Base-by-base conservation (phyloP, 2,113 vertebrate species). In the Halichoerus grypus region DNA sequence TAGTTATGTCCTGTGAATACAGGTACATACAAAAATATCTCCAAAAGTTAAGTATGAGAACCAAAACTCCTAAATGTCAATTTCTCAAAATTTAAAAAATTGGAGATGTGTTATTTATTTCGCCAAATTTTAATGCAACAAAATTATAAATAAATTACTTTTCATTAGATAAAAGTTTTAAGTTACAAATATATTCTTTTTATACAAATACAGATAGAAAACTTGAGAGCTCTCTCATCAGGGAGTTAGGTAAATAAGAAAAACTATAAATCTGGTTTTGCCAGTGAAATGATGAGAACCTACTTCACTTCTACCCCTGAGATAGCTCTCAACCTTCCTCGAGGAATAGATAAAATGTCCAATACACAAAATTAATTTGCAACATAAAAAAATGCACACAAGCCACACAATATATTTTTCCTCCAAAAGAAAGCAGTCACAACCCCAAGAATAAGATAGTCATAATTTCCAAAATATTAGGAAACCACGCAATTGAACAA, bases 401-500 rank as follows among this genome's bases (percentile, higher is more conserved):
- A 89, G 63, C n/a, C 21, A 71, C 19, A 97, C 4, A 95, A 86
- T 57, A 19, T 36, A 94, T 42, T 76, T 91, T 88, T 90, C 39
- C 46, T 92, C 21, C 49, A 77, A 76, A 91, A 63, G 33, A 76
- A 87, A 28, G 16, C 69, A 90, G n/a, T 79, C 31, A 49, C 7
- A 96, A 80, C 33, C 55, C 26, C 18, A 95, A 84, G 11, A 92
- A 49, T 13, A 24, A 76, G 24, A 55, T 0, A 21, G 1, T 74
- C 49, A 46, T 82, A 57, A 91, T 85, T 95, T 84, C 90, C 71
- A 96, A 96, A 96, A 63, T 55, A 82, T 42, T 55, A 80, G 31
- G 36, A 88, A 96, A 83, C 6, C 85, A 77, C 53, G 5, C 15
- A 91, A 67, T 11, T 90, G 51, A 93, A 36, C 14, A 95, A 94